Base-by-base conservation (phyloP, 2,888 invertebrate genomes). In the Emmelina monodactyla region DNA sequence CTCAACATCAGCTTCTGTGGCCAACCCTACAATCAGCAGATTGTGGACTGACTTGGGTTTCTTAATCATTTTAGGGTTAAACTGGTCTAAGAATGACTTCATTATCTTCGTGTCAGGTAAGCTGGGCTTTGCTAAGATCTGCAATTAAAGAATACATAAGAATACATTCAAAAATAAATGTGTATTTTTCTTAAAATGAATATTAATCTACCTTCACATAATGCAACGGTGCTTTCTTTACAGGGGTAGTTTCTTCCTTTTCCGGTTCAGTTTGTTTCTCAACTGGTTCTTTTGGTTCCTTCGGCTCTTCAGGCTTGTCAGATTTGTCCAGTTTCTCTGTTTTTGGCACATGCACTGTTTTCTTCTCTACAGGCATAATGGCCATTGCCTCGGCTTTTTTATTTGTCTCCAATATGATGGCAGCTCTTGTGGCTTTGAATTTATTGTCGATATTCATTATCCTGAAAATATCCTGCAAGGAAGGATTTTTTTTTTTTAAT, bases 11-110 rank as follows among this genome's bases (percentile, higher is more conserved):
- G 55, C 50, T 38, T 65, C 59, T 2, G 59, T 51, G 1, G 39
- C 22, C 32, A 75, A 72, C 0, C 64, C 65, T 13, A 75, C 52
- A 31, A 71, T 70, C 30, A 78, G 46, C 25, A 76, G 46, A 42
- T 68, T 68, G 35, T 57, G 60, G 19, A 68, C 49, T 14, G 44
- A 43, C 36, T 61, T 64, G 40, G 72, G 72, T 35, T 71, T 71
- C 46, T 78, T 78, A 11, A 75, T 62, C 1, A 58, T 50, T n/a
- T 48, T 49, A 0, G 72, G 66, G 10, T 58, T 47, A 46, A 54
- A 76, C 3, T 54, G 30, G 4, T 55, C 47, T 16, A 78, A 49
- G 50, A 73, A 78, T 5, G 43, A 35, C 31, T 63, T 61, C 62
- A 75, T 69, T 1, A 48, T 36, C n/a, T 54, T 54, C 29, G 61